Evolutionary conservation across 2,888 invertebrate genomes (phyloP), one percentile per base, ranked within the genome.

Genomic region (Adelognathus sp.): DNA sequence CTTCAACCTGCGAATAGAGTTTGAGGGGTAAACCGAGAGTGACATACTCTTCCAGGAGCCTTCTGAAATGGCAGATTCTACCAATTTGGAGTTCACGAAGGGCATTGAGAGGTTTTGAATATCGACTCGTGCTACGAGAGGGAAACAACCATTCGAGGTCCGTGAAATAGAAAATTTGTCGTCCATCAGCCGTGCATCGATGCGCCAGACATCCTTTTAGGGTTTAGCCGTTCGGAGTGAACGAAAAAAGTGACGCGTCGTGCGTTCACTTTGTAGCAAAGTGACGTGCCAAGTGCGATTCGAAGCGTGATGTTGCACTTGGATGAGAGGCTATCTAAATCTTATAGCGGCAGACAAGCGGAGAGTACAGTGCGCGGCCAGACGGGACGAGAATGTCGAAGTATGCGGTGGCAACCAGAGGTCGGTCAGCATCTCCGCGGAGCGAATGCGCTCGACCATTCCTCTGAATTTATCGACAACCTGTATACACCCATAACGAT

Each of bases 381-480:
- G 70, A 74, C 64, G 7, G 41, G 36, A 44, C 11, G 56, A 50
- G 74, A 46, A 60, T 36, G 61, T 18, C 66, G 66, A 50, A 54
- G 21, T 56, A 73, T 36, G 9, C 9, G 54, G 7, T 16, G 29
- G 44, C 73, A 64, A 21, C 29, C 61, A 21, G 24, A 64, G 50
- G 21, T 64, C 36, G 33, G 50, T 16, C 50, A 29, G 54, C 39
- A 77, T 63, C 46, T 46, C 67, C 56, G 16, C 69, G 21, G 36
- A 70, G 85, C 84, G 85, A 86, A 83, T 85, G 77, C 81, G 86
- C 82, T 88, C 83, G 83, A 81, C 73, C 81, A 87, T 83, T 85
- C 86, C 85, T 84, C 85, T 87, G 86, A 89, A 89, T 90, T 90
- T 91, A 91, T 91, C 89, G 91, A 91, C 90, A 91, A 90, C 89